These are phyloP conservation scores for Hucho hucho DNA, from an alignment of 2,113 vertebrate genomes.

Conservation along the genomic window DNA sequence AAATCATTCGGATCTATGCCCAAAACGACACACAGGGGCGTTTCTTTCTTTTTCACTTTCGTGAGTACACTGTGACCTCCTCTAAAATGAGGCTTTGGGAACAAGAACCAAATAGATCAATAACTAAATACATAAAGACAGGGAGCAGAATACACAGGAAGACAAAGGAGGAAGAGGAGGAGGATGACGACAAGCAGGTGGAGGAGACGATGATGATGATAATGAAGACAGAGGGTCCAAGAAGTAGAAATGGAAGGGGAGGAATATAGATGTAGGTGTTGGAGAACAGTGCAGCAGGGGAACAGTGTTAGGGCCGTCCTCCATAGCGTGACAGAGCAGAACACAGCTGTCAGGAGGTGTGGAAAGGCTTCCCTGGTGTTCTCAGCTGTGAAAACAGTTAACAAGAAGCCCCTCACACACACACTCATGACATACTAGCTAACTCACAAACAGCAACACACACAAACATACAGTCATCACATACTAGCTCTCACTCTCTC, in stretches of 20 bases:
- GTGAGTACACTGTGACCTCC: neutral
- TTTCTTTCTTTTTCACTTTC: too few relatives aligned
- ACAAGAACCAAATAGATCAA: too few relatives aligned
- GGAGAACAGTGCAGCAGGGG: constrained; percentile 26
- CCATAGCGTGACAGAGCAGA: constrained; percentile 58
- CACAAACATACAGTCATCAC: neutral
- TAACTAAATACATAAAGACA: neutral
- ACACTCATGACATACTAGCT: neutral
- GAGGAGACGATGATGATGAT: neutral
- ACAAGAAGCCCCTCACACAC: constrained; percentile 35
- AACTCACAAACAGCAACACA: neutral
- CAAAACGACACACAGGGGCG: too few relatives aligned
- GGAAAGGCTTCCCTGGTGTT: constrained; percentile 63
- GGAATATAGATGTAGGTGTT: constrained; percentile 25
- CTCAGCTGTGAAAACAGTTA: constrained; percentile 71
- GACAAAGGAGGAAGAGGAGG: neutral
- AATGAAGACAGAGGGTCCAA: constrained; percentile 29
- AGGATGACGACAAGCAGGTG: neutral
- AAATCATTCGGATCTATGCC: neutral
- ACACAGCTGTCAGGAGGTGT: constrained; percentile 71
- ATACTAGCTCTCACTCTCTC: neutral
- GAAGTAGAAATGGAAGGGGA: constrained; percentile 23
- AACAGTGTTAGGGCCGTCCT: constrained; percentile 1
- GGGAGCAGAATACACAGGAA: neutral
- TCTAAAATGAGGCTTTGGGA: neutral